Percentiles rank a stretch among this genome's conserved stretches.
phyloP scores from a whole-genome alignment of 37 sponge, comb jelly and placozoan genomes.

The Mnemiopsis leidyi region DNA sequence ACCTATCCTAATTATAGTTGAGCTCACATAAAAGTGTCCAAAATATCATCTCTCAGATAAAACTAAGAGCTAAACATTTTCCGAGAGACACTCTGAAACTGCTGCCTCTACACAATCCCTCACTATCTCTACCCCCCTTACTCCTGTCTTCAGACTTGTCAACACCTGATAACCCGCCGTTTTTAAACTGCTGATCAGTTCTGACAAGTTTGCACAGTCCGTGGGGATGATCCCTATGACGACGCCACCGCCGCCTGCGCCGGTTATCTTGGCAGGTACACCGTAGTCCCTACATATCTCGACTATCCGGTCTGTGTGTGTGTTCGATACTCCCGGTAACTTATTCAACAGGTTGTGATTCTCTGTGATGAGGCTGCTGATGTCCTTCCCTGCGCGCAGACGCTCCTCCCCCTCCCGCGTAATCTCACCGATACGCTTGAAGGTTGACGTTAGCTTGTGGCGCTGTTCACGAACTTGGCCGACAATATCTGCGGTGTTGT shows the following conservation, averaged over 20 bases:
- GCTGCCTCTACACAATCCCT: too few species aligned
- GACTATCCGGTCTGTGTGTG: background rate
- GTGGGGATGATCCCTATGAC: background rate
- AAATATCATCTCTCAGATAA: too few species aligned
- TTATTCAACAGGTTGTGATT: constrained; percentile 47
- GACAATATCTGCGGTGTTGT: constrained; percentile 16
- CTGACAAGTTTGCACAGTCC: background rate
- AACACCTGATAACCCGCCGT: background rate
- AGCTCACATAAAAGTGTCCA: too few species aligned
- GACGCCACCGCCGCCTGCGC: constrained; percentile 54
- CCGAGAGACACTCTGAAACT: too few species aligned
- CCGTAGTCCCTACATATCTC: constrained; percentile 19
- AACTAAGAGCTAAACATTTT: too few species aligned
- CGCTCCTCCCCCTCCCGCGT: background rate
- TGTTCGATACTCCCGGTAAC: background rate
- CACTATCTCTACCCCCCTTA: background rate
- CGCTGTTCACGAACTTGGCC: background rate
- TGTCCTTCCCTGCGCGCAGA: background rate
- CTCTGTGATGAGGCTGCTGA: constrained; percentile 24
- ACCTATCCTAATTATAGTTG: too few species aligned
- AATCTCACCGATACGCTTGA: constrained; percentile 28
- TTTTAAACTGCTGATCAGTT: background rate
- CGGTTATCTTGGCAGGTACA: constrained; percentile 48
- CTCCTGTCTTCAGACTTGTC: constrained; percentile 8
- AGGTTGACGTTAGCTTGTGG: background rate